Conservation (phyloP, 2,797 vertebrate species). For the Varecia variegata region DNA sequence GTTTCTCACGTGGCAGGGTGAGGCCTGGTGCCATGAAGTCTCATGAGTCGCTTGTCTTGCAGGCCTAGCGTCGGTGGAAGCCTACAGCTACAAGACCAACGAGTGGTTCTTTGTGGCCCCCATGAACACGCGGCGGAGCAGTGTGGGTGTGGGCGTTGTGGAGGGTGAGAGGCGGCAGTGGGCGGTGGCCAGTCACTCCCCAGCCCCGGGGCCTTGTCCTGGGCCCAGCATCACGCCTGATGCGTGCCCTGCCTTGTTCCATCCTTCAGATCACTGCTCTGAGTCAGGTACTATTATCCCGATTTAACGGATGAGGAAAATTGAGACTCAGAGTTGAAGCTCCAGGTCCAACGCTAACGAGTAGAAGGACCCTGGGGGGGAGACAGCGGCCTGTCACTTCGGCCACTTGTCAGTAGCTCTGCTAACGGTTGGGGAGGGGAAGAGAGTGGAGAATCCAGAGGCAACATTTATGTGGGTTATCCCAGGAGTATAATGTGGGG, state of each 20-base stretch:
- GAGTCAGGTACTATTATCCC: not conserved
- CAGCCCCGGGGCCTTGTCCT: not conserved
- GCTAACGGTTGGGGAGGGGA: not conserved
- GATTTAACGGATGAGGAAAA: not conserved
- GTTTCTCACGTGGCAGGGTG: not conserved
- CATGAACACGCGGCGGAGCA: conserved; percentile 98
- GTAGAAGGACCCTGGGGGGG: not conserved
- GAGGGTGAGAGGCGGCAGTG: conserved; percentile 87
- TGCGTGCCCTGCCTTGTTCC: not conserved
- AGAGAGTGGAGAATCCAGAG: not conserved
- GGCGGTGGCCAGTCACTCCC: not conserved
- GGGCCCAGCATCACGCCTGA: not conserved
- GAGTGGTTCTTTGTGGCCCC: conserved; percentile 95
- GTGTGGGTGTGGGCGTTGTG: conserved; percentile 96
- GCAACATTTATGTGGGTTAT: not conserved
- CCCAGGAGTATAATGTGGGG: not conserved
- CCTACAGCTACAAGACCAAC: conserved; percentile 93
- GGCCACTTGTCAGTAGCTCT: not conserved
- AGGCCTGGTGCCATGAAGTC: not conserved
- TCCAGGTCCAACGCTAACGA: not conserved
- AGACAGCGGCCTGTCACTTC: not conserved
- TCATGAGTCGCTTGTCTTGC: conserved; percentile 42
- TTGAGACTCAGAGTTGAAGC: not conserved
- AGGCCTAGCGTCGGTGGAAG: conserved; percentile 96
- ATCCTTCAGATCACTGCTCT: not conserved